phyloP scores from a whole-genome alignment of 2,888 invertebrate genomes.

The Entomobrya multifasciata region DNA sequence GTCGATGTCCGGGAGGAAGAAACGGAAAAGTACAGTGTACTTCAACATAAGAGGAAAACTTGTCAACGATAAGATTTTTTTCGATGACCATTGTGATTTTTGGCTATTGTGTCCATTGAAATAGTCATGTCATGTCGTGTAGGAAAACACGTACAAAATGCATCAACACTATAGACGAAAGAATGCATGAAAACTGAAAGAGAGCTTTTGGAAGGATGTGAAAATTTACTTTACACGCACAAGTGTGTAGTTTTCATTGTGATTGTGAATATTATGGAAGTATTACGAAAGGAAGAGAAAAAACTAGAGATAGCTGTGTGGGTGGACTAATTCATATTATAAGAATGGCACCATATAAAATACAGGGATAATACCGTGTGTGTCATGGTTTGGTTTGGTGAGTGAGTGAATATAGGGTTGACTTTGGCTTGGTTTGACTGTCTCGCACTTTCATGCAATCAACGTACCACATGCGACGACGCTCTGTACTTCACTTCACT shows the following conservation, averaged over 20 bases:
- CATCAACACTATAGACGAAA: not conserved
- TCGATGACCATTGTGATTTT: not conserved
- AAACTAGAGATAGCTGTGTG: too few relatives aligned
- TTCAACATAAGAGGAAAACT: not conserved
- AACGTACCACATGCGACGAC: constrained; percentile 29
- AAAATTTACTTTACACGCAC: too few relatives aligned
- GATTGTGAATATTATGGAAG: not conserved
- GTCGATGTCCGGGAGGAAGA: not conserved
- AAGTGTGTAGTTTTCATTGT: too few relatives aligned
- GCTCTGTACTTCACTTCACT: not conserved
- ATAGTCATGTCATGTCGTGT: not conserved
- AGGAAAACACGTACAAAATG: too few relatives aligned
- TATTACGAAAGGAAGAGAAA: not conserved
- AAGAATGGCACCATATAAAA: too few relatives aligned
- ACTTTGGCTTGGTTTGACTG: not conserved
- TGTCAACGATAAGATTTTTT: too few relatives aligned
- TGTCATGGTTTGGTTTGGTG: too few relatives aligned
- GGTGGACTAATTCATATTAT: too few relatives aligned
- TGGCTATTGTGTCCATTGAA: not conserved
- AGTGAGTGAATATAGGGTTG: not conserved
- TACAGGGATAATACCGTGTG: constrained; percentile 14
- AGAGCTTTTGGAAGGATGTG: too few relatives aligned
- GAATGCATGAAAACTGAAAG: not conserved
- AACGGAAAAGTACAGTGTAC: not conserved
- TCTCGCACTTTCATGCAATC: constrained; percentile 17